These are phyloP conservation scores for Recurvirostra avosetta DNA, from an alignment of 2,113 vertebrate genomes.

Conservation along the genomic window DNA sequence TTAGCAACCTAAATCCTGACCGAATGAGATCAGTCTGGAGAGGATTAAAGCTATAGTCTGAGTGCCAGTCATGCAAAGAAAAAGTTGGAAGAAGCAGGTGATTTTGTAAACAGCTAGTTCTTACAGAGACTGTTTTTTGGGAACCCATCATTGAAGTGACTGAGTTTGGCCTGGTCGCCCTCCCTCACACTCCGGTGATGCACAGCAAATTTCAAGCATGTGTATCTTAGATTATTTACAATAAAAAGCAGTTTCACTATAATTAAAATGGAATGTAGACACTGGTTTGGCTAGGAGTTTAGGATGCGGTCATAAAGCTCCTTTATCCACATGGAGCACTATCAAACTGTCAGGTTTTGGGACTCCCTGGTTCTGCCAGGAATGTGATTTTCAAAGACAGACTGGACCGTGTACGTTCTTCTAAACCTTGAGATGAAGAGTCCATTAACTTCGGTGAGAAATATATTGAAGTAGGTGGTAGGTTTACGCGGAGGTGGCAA, in stretches of 20 bases:
- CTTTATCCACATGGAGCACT: not conserved
- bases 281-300: not conserved
- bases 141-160: not conserved
- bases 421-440: not conserved
- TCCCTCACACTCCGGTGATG: accelerated
- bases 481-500: constrained; percentile 34
- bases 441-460: not conserved
- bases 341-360: not conserved
- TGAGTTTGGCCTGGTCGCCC: not conserved
- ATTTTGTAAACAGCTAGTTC: not conserved
- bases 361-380: not conserved
- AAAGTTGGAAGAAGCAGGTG: not conserved
- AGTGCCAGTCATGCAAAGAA: not conserved
- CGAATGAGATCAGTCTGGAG: not conserved
- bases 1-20: not conserved
- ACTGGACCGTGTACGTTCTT: not conserved
- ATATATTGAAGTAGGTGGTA: constrained; percentile 27
- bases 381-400: not conserved
- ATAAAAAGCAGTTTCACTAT: not conserved
- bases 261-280: not conserved
- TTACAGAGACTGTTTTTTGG: not conserved
- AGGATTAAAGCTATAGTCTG: not conserved
- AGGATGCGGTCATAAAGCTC: not conserved
- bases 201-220: not conserved
- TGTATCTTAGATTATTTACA: not conserved